Base-by-base conservation (phyloP, 1,140 invertebrate species). In the Holotrichia oblita region DNA sequence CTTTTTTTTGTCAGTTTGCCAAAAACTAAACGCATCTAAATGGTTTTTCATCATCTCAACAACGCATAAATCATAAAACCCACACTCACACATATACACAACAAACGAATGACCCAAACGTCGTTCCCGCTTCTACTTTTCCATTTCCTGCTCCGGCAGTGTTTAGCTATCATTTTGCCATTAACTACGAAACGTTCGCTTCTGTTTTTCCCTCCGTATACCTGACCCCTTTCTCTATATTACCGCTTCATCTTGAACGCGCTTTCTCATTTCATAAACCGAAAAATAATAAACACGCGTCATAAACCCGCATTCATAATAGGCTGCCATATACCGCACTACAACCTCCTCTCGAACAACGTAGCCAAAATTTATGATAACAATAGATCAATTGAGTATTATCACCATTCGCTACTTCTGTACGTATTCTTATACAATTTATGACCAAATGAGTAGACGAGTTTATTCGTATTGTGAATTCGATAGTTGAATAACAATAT, bases 221-320 rank as follows among this genome's bases (percentile, higher is more conserved):
- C 48, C 48, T 55, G n/a, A 6, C 48, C 2, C 17, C 6, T 17
- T 17, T 17, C 6, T 14, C 48, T 17, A 6, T 55, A 17, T 2
- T 69, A 69, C 22, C 27, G 20, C 61, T 14, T 27, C 61, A 69
- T 69, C 20, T 69, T 34, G 27, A 69, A 69, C n/a, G 61, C 61
- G 61, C 22, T 34, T 69, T 69, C 61, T 27, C 61, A 34, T 69
- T 69, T 69, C 22, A 69, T 69, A 69, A 69, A 69, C 61, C 61
- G 61, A 69, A 69, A 69, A 69, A 69, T 69, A 69, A 69, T 69
- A 69, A 69, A 69, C 61, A 69, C 61, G 22, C 61, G 9, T 69
- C 61, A 69, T 69, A 69, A 69, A 69, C 22, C 61, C 27, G 61
- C 61, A 69, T 69, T 22, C 22, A 17, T 24, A 7, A 69, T 20